These are phyloP conservation scores for Tragelaphus eurycerus DNA, from an alignment of 2,797 vertebrate species.

Conservation along the genomic window DNA sequence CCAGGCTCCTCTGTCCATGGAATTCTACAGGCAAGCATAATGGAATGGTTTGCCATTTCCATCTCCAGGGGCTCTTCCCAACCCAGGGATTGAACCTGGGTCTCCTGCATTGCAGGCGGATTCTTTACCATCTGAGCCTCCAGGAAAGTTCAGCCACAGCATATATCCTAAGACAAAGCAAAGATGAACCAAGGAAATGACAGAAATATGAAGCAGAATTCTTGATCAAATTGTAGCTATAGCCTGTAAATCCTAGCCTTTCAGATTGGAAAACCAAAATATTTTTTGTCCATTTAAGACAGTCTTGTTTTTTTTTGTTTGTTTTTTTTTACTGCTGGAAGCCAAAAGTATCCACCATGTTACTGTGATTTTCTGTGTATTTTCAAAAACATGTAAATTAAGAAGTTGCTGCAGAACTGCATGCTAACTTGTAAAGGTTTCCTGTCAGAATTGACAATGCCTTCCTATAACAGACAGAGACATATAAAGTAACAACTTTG, in stretches of 20 bases:
- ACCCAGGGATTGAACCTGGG: neutral
- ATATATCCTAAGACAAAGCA: neutral
- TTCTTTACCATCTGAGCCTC: neutral
- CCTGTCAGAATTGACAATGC: neutral
- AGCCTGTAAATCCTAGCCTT: neutral
- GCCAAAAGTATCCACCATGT: neutral
- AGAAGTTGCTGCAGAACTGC: neutral
- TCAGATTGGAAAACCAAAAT: neutral
- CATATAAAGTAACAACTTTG: neutral
- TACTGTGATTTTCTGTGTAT: neutral
- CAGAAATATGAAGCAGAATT: neutral
- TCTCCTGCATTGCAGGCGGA: neutral
- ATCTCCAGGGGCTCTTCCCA: no score
- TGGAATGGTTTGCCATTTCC: no score
- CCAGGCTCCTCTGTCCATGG: no score
- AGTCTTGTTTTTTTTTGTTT: neutral
- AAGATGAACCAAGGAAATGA: neutral
- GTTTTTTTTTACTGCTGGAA: neutral
- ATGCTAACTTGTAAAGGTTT: neutral
- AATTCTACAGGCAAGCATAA: no score
- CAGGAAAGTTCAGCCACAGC: neutral
- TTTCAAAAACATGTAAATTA: neutral
- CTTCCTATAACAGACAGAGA: neutral
- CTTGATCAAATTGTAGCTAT: neutral
- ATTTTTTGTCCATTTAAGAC: neutral